These are phyloP conservation scores for Paratilapia polleni DNA, from an alignment of 2,113 vertebrate species.

Conservation along the genomic window DNA sequence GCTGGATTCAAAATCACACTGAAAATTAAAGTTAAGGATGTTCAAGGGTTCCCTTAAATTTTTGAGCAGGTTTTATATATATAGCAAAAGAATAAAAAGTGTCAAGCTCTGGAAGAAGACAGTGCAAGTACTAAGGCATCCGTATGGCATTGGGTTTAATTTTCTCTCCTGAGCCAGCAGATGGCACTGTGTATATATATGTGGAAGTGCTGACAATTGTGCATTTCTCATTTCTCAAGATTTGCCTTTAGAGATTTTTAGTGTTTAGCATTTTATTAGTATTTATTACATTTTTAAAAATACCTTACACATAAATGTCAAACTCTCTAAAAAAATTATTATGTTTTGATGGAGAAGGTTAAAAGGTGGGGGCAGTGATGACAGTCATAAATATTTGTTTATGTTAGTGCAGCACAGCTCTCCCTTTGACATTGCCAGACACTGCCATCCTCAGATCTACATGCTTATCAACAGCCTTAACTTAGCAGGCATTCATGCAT, in stretches of 20 bases:
- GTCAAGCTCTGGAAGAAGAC: no score
- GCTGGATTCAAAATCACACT: no score
- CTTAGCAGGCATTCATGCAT: neutral
- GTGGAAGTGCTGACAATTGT: neutral
- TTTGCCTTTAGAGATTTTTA: neutral
- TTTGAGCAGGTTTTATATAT: no score
- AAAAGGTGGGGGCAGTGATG: no score
- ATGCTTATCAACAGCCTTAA: neutral
- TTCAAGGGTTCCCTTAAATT: no score
- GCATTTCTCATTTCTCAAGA: neutral
- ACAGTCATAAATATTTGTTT: neutral
- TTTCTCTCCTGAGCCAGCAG: constrained; percentile 50
- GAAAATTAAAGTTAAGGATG: no score
- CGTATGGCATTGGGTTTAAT: neutral
- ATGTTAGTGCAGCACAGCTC: neutral
- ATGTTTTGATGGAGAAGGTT: neutral
- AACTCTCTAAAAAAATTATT: neutral
- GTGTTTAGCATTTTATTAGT: neutral
- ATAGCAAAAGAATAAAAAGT: no score
- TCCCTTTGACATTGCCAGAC: neutral
- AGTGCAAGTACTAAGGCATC: no score
- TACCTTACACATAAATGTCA: neutral
- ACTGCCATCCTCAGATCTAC: neutral
- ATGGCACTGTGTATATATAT: constrained; percentile 41
- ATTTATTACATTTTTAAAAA: neutral